A percentile compares a stretch with the other conserved stretches of the same genome.
Evolutionary conservation across 2,888 invertebrate species (phyloP).

Genomic region (Adelphocoris suturalis): DNA sequence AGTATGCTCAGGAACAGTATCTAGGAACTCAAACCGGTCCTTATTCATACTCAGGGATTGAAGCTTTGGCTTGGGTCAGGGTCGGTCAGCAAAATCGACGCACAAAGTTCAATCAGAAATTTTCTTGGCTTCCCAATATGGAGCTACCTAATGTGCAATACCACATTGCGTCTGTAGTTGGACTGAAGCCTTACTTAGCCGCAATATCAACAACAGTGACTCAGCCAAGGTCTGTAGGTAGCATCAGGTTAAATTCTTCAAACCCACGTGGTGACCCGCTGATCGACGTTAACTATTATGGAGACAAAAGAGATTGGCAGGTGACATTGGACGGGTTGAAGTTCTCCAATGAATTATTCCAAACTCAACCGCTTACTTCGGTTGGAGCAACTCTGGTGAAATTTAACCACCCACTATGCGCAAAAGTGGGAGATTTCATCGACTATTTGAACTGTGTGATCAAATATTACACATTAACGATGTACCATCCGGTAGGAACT

Average conservation of each 20-base stretch:
- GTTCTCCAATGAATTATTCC: conserved; percentile 81
- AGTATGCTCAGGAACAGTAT: conserved; percentile 41
- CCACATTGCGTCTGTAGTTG: conserved; percentile 28
- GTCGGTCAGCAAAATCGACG: neutral
- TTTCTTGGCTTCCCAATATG: neutral
- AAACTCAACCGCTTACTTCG: conserved; percentile 82
- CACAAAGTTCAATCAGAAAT: neutral
- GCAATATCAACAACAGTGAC: conserved; percentile 33
- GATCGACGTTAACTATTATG: conserved; percentile 85
- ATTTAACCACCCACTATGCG: conserved; percentile 77
- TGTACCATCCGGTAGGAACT: conserved; percentile 85
- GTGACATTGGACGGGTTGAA: conserved; percentile 83
- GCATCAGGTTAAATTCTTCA: conserved; percentile 82
- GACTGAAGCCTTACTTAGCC: neutral
- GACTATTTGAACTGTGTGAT: conserved; percentile 87
- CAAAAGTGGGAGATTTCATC: conserved; percentile 81
- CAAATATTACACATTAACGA: conserved; percentile 82
- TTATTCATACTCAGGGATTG: conserved; percentile 44
- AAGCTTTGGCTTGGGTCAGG: conserved; percentile 56
- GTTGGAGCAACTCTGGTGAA: conserved; percentile 79
- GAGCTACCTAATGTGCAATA: conserved; percentile 65
- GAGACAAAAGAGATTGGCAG: conserved; percentile 83
- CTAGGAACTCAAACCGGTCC: conserved; percentile 37
- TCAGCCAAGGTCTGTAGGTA: conserved; percentile 84
- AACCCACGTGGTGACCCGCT: conserved; percentile 84